Percentiles rank a stretch among this genome's conserved stretches.
phyloP scores from a whole-genome alignment of 1,140 invertebrate genomes.

The Rhopalosiphum maidis region DNA sequence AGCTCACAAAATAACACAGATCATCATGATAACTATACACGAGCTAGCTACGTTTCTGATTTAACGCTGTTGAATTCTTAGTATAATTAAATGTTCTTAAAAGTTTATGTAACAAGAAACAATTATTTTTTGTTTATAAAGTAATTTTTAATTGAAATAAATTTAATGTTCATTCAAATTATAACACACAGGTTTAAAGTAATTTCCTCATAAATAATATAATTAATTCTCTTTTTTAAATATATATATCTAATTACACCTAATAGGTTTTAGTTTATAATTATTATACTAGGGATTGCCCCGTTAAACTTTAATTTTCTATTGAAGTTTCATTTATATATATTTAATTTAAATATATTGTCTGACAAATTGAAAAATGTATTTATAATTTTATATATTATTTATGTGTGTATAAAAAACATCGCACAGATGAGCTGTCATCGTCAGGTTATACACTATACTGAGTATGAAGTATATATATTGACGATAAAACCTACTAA shows the following conservation, averaged over 20 bases:
- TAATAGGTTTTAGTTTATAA: not conserved
- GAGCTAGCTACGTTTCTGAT: not conserved
- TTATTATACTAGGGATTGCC: not conserved
- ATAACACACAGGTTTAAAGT: not conserved
- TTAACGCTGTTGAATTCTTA: not conserved
- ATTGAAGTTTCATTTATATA: not conserved
- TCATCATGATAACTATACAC: not conserved
- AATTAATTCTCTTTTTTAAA: not conserved
- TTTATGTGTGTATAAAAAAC: not conserved
- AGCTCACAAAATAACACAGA: not conserved
- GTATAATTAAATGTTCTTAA: not conserved
- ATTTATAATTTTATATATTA: not conserved
- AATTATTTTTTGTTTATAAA: slow-evolving; percentile 21
- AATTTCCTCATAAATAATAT: not conserved
- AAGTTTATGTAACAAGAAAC: slow-evolving; percentile 6
- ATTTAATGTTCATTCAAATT: not conserved
- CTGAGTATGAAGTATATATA: not conserved
- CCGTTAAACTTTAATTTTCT: not conserved
- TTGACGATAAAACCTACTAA: not conserved
- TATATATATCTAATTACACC: not conserved
- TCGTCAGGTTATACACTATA: not conserved
- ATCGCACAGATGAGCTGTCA: not conserved
- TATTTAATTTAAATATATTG: not conserved
- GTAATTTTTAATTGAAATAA: not conserved
- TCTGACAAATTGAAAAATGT: not conserved